Evolutionary conservation across 2,113 vertebrate genomes (phyloP), one percentile per base, ranked within the genome.

Genomic region (Psettodes erumei): DNA sequence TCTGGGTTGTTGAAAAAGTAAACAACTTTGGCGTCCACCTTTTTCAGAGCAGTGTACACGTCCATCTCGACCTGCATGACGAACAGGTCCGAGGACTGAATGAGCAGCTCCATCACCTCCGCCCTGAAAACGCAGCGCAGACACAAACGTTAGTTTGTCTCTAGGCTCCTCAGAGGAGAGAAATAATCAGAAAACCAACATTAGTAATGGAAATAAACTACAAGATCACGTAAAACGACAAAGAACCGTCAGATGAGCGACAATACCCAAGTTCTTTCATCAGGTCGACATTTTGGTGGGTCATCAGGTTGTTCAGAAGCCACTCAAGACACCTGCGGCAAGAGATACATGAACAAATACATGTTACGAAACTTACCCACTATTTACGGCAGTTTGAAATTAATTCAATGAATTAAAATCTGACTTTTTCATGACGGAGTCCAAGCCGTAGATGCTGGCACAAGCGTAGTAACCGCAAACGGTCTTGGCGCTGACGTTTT

Each of bases 1-100:
- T 55, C 7, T 30, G 16, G 2, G n/a, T n/a, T n/a, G n/a, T n/a
- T n/a, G n/a, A n/a, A 53, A 1, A 25, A 60, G 0, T 8, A 37
- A 5, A n/a, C 5, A 6, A 8, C 3, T 40, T 56, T 18, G 45
- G 2, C 2, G 3, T 32, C 0, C 92, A 99, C 98, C 96, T 99
- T 99, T 88, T 99, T 99, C 77, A 99, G 94, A 82, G 96, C 95
- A 3, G 96, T 99, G 72, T 99, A 99, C 1, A 99, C 96, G 4
- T 99, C 98, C 97, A 98, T 99, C 79, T 99, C 98, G 75, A 99
- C 97, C 92, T 99, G 98, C 97, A 99, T 98, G 58, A 99, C 98
- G 82, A 99, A 97, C 51, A 99, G 93, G 80, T 99, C 97, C 4
- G 96, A 96, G 0, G 98, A 99, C 86, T 95, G 94, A 67, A 99